These are phyloP conservation scores for Trimorus sp. DNA, from an alignment of 2,888 invertebrate species.

Conservation along the genomic window DNA sequence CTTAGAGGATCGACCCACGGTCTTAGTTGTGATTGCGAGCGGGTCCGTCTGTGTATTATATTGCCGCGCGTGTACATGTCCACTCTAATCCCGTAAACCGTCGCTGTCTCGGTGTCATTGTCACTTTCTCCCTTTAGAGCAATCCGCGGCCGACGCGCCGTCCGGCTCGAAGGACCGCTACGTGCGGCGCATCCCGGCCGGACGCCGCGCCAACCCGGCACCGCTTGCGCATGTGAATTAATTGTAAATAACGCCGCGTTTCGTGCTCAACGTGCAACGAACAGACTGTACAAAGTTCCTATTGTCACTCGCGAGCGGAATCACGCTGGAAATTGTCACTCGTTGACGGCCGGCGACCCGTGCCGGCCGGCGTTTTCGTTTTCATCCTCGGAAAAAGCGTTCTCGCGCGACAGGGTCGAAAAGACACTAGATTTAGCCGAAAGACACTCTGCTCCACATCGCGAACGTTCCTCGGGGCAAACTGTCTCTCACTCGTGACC, in stretches of 20 bases:
- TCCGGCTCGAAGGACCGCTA: no score
- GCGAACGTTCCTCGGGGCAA: no score
- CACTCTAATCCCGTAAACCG: slow-evolving; percentile 48
- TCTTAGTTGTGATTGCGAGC: not conserved
- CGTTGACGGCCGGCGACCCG: no score
- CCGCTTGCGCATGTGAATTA: slow-evolving; percentile 17
- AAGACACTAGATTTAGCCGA: no score
- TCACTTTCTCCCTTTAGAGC: not conserved
- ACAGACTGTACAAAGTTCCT: slow-evolving; percentile 82
- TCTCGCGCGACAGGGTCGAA: no score
- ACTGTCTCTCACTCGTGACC: no score
- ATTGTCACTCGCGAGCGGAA: slow-evolving; percentile 68
- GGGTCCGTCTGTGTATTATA: slow-evolving; percentile 28
- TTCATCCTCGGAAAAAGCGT: no score
- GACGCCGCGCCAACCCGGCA: no score
- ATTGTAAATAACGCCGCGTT: slow-evolving; percentile 60
- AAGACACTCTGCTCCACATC: no score
- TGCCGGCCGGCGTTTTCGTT: no score
- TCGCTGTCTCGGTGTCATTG: slow-evolving; percentile 39
- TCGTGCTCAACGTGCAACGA: slow-evolving; percentile 77
- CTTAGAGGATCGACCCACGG: not conserved
- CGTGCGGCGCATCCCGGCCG: no score
- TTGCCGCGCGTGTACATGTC: slow-evolving; percentile 56
- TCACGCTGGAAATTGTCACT: slow-evolving; percentile 7
- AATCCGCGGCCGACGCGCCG: no score